These are phyloP conservation scores for Orthosia gracilis DNA, from an alignment of 2,888 invertebrate genomes.

Conservation along the genomic window DNA sequence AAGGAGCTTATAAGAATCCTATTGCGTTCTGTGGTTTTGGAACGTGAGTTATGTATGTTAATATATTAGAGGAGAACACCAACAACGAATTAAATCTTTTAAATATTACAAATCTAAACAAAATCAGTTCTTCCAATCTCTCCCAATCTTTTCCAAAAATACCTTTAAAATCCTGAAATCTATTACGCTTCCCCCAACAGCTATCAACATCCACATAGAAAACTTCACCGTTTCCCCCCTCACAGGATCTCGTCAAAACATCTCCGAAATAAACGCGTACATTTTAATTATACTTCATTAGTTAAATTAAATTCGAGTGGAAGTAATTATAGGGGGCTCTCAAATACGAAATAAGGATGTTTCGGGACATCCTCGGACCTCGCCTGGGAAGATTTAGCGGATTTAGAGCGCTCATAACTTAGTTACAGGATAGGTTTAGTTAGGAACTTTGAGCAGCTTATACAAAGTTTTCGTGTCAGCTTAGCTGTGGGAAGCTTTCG, in stretches of 20 bases:
- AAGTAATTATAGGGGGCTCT: slow-evolving; percentile 84
- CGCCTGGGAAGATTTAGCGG: slow-evolving; percentile 27
- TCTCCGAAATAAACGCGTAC: slow-evolving; percentile 86
- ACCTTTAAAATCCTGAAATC: slow-evolving; percentile 54
- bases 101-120: neutral
- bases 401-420: slow-evolving; percentile 32
- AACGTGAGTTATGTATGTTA: no score
- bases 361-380: slow-evolving; percentile 63
- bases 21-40: no score
- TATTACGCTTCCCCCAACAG: slow-evolving; percentile 59
- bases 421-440: slow-evolving; percentile 43
- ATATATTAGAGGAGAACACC: neutral
- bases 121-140: slow-evolving; percentile 20
- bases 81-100: neutral
- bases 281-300: slow-evolving; percentile 91
- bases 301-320: slow-evolving; percentile 90
- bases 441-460: slow-evolving; percentile 39
- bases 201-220: slow-evolving; percentile 59
- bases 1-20: no score
- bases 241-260: slow-evolving; percentile 73
- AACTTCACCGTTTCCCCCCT: slow-evolving; percentile 72
- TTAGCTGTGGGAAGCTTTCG: neutral
- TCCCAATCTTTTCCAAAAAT: slow-evolving; percentile 25
- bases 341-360: slow-evolving; percentile 71
- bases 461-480: slow-evolving; percentile 37